These are phyloP conservation scores for Rhabdophis nuchalis DNA, from an alignment of 2,797 vertebrate genomes.

Conservation along the genomic window DNA sequence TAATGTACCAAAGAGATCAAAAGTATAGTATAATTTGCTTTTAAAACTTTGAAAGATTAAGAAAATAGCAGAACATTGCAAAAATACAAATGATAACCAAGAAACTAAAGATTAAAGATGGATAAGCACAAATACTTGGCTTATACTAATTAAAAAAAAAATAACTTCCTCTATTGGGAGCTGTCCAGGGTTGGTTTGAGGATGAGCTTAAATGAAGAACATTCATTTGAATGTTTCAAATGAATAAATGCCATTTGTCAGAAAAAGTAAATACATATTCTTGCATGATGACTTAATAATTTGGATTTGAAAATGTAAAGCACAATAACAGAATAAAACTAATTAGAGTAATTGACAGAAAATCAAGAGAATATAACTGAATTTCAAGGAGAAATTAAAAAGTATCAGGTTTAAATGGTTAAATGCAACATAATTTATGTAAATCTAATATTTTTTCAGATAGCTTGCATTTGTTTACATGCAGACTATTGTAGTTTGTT, in stretches of 20 bases:
- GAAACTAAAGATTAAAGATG: neutral
- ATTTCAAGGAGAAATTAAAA: neutral
- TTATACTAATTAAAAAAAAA: neutral
- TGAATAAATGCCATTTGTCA: neutral
- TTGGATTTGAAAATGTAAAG: neutral
- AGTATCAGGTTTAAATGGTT: neutral
- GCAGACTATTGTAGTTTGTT: neutral
- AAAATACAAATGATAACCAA: neutral
- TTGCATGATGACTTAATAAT: neutral
- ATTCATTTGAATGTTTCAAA: neutral
- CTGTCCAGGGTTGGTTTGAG: neutral
- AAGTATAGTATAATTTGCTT: neutral
- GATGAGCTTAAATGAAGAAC: neutral
- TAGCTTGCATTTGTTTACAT: neutral
- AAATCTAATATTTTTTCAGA: neutral
- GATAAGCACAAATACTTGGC: neutral
- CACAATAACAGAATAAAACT: neutral
- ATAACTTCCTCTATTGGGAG: neutral
- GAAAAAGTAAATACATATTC: slow-evolving; percentile 3
- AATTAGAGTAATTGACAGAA: neutral
- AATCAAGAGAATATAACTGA: neutral
- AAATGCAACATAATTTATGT: neutral
- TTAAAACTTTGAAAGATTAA: neutral
- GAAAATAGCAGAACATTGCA: neutral
- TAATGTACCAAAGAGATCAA: neutral